phyloP scores from a whole-genome alignment of 2,888 invertebrate species.

The Lepetodrilus schrolli region DNA sequence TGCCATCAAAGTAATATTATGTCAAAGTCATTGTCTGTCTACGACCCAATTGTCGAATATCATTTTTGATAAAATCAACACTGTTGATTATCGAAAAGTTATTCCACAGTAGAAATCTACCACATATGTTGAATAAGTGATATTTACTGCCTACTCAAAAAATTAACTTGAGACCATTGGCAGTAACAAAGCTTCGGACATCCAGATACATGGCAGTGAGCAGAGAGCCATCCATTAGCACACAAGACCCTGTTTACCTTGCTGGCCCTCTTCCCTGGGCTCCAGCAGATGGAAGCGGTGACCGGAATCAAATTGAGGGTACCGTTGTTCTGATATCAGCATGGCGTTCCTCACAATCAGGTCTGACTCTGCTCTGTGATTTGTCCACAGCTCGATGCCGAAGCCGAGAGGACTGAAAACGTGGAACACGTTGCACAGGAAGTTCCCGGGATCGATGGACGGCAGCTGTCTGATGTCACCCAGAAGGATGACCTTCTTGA shows the following conservation, averaged over 20 bases:
- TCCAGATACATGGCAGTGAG: too few relatives aligned
- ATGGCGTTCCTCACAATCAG: constrained; percentile 67
- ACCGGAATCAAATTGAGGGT: constrained; percentile 53
- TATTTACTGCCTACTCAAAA: too few relatives aligned
- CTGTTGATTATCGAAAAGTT: too few relatives aligned
- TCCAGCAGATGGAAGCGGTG: background rate
- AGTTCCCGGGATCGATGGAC: constrained; percentile 70
- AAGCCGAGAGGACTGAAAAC: constrained; percentile 43
- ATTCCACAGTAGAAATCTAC: too few relatives aligned
- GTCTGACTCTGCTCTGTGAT: constrained; percentile 68
- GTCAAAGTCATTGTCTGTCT: too few relatives aligned
- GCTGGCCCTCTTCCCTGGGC: constrained; percentile 6
- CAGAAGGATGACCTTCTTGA: constrained; percentile 62
- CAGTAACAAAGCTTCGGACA: too few relatives aligned
- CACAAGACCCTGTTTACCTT: constrained; percentile 24
- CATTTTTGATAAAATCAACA: too few relatives aligned
- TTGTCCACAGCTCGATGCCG: constrained; percentile 59
- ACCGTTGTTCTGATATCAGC: constrained; percentile 53
- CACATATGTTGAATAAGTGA: too few relatives aligned
- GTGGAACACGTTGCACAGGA: constrained; percentile 52
- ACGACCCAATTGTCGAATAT: too few relatives aligned
- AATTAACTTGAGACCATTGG: too few relatives aligned
- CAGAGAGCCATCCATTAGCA: constrained; percentile 9
- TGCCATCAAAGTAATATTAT: too few relatives aligned
- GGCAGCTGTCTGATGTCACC: constrained; percentile 71